Base-by-base conservation (phyloP, 2,888 invertebrate genomes). In the Tachina fera region DNA sequence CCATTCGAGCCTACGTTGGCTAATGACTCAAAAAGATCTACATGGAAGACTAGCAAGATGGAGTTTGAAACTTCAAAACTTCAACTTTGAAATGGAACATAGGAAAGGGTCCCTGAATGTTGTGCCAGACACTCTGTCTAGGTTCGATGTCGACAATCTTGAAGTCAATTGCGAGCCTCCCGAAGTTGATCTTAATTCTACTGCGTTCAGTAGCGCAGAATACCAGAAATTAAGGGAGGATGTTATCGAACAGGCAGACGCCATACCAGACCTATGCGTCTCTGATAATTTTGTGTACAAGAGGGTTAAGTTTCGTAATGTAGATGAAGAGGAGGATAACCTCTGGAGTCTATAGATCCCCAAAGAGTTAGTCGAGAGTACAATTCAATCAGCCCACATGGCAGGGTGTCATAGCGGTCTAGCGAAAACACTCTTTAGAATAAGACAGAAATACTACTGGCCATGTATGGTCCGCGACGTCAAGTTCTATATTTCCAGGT, bases 361-460 rank as follows among this genome's bases (percentile, higher is more conserved):
- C 1, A 49, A 19, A 6, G 4, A 14, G 11, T 31, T 75, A 19
- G n/a, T 13, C 0, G 13, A 75, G 3, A 9, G 16, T 11, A 1
- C 19, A 1, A 43, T 75, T 1, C 39, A 53, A 22, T 41, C 31
- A 13, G 63, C 75, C 3, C 75, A 75, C 14, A 61, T 16, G 6
- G 74, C 51, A 41, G 74, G 74, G 1, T 61, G 60, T 41, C 74
- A 74, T 9, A 45, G 63, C 1, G 75, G 75, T 0, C 56, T 53
- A 6, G 41, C 31, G 3, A 75, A 75, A 63, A 75, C 75, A 13
- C 19, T 65, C 9, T 75, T 63, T 22, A 22, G 75, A 10, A 47
- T 75, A 11, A 51, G 61, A 9, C 70, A 78, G 11, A 78, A 70
- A 70, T 70, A 61, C n/a, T 78, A 51, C 14, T 78, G 78, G 78